phyloP scores from a whole-genome alignment of 2,797 vertebrate species.

The Bryconaethiops microstoma region DNA sequence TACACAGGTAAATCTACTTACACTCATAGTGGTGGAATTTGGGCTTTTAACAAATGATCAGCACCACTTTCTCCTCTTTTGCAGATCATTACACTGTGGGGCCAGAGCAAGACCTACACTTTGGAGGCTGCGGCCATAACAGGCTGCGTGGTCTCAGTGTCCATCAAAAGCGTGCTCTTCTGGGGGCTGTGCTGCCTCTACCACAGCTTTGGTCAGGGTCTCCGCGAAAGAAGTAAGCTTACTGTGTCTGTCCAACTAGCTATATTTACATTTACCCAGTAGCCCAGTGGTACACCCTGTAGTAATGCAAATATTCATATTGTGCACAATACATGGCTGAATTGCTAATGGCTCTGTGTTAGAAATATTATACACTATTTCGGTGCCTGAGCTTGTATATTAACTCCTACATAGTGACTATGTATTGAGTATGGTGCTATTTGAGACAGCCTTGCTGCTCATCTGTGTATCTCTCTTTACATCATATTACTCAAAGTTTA shows the following conservation, averaged over 20 bases:
- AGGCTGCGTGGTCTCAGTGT: conserved; percentile 77
- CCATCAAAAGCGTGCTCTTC: conserved; percentile 81
- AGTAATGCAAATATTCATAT: background rate
- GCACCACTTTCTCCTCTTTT: conserved; percentile 9
- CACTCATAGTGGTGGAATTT: too few species aligned
- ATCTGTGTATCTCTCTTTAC: too few species aligned
- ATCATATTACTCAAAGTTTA: too few species aligned
- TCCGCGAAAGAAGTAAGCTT: conserved; percentile 84
- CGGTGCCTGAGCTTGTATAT: too few species aligned
- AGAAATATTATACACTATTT: too few species aligned
- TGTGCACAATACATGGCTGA: too few species aligned
- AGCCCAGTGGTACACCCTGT: background rate
- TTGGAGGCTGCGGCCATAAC: conserved; percentile 81
- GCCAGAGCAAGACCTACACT: conserved; percentile 68
- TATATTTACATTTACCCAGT: background rate
- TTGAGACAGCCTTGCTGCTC: too few species aligned
- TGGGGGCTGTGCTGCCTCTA: conserved; percentile 78
- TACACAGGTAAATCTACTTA: too few species aligned
- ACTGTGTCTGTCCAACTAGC: background rate
- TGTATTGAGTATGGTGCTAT: too few species aligned
- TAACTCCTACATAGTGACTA: too few species aligned
- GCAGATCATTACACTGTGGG: conserved; percentile 78
- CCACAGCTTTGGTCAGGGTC: conserved; percentile 82
- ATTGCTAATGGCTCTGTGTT: too few species aligned
- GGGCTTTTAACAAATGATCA: background rate